Evolutionary conservation across 2,113 vertebrate genomes (phyloP).

Genomic region (Leuciscus idus): DNA sequence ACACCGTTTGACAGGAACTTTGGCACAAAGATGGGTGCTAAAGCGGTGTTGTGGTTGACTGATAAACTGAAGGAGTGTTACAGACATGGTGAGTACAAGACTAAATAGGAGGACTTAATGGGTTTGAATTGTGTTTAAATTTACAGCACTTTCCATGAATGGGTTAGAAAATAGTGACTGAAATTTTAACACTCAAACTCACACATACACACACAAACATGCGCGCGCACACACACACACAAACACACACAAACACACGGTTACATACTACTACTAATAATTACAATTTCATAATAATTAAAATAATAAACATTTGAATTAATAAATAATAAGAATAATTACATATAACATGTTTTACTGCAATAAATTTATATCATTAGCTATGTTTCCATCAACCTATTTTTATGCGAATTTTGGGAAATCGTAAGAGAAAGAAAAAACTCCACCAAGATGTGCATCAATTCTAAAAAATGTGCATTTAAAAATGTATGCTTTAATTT

Average conservation of each 20-base stretch:
- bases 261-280: no score
- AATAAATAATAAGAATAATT: not conserved
- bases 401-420: no score
- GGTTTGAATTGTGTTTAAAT: not conserved
- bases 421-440: no score
- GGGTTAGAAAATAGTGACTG: not conserved
- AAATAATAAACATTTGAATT: not conserved
- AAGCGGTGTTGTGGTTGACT: slow-evolving; percentile 88
- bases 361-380: not conserved
- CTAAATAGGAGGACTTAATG: not conserved
- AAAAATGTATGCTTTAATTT: no score
- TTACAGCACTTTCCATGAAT: not conserved
- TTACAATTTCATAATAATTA: not conserved
- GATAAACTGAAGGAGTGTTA: slow-evolving; percentile 89
- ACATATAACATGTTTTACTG: not conserved
- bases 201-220: no score
- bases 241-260: no score
- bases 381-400: no score
- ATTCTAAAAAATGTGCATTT: no score
- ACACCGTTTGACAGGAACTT: slow-evolving; percentile 95
- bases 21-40: slow-evolving; percentile 92
- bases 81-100: slow-evolving; percentile 79
- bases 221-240: no score
- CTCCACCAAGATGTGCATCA: no score
- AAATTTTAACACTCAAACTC: no score